Conservation (phyloP, 2,113 vertebrate genomes). For the Larimichthys crocea region DNA sequence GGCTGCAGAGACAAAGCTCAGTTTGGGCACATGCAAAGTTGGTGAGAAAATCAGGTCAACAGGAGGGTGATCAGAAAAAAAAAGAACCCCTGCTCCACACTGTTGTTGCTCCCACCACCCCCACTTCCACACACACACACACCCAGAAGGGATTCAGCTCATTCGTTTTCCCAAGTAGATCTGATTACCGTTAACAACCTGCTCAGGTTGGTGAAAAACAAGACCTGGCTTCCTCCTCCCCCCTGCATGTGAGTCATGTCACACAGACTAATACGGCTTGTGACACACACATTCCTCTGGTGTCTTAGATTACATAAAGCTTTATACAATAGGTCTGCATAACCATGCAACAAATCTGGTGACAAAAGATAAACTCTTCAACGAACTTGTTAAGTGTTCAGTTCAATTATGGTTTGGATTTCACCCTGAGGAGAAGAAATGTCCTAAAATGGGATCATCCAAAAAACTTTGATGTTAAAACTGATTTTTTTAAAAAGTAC, state of each 20-base stretch:
- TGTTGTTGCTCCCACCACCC: slow-evolving; percentile 41
- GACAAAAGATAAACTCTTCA: background rate
- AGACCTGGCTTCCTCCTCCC: slow-evolving; percentile 33
- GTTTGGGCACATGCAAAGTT: slow-evolving; percentile 22
- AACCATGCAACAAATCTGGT: background rate
- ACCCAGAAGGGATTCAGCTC: slow-evolving; percentile 50
- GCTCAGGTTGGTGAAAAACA: slow-evolving; percentile 72
- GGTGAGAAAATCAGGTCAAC: slow-evolving; percentile 35
- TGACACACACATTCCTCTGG: slow-evolving; percentile 47
- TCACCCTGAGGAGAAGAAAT: background rate
- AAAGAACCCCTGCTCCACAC: slow-evolving; percentile 14
- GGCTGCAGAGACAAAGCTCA: background rate
- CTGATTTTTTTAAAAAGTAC: background rate
- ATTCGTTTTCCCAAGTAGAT: slow-evolving; percentile 83
- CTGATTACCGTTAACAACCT: slow-evolving; percentile 70
- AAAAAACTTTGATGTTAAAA: background rate
- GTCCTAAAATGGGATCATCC: background rate
- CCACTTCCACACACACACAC: slow-evolving; percentile 12
- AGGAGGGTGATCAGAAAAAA: slow-evolving; percentile 10
- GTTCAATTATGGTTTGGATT: background rate
- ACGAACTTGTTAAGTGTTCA: background rate
- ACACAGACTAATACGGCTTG: slow-evolving; percentile 27
- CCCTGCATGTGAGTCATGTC: slow-evolving; percentile 36
- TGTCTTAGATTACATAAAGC: slow-evolving; percentile 33
- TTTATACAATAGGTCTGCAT: background rate